Evolutionary conservation across 2,888 invertebrate species (phyloP), one percentile per base, ranked within the genome.

Genomic region (Limnephilus lunatus): DNA sequence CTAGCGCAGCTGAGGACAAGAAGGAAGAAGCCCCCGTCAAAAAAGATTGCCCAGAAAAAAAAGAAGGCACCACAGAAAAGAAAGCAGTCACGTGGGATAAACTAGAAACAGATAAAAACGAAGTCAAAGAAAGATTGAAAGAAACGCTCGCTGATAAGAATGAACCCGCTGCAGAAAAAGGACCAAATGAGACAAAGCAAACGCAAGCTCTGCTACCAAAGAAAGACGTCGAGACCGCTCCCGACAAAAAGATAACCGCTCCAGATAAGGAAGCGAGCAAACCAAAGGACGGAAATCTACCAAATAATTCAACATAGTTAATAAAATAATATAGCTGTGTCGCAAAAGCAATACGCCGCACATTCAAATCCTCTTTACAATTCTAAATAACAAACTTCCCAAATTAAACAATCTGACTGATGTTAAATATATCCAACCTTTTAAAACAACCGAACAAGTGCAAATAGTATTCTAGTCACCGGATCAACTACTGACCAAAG

Each of bases 401-500:
- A 68, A 68, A 68, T 25, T 25, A 68, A 68, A 68, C 7, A 68
- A 68, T 68, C 25, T 68, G 68, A 68, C 68, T 68, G 68, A 68
- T 68, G 4, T 68, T 68, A 68, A 68, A 68, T 68, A 25, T 68
- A 68, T 68, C 68, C 68, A 68, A 25, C 7, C 68, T 68, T 68
- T 68, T 68, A 1, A 68, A 68, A 68, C 68, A 25, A 68, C 68
- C 68, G 68, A 68, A 68, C 25, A 68, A 68, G 68, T 68, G 68
- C 68, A 68, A 68, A 68, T 68, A 25, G 68, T n/a, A 68, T 68
- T 68, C 68, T 68, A 25, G 88, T 89, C 68, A 80, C 81, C 88
- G 68, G 81, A 80, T 89, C 32, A 89, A 89, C 68, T n/a, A 68
- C 88, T 89, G 88, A 89, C 88, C 88, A 89, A 89, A 89, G 32